phyloP scores from a whole-genome alignment of 2,888 invertebrate species.

The Pyrrhosoma nymphula region DNA sequence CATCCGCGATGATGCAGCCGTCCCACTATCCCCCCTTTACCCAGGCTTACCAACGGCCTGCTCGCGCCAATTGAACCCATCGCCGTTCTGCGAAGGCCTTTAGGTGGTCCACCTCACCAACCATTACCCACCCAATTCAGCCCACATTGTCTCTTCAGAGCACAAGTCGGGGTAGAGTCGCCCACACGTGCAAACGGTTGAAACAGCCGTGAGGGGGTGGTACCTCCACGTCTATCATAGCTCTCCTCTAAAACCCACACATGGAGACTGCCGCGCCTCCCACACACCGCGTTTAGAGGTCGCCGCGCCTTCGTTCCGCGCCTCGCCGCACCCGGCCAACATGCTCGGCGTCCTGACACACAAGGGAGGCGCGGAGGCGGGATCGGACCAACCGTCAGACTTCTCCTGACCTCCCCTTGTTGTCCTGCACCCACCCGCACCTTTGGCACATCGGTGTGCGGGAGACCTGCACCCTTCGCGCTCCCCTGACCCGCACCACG shows the following conservation, averaged over 20 bases:
- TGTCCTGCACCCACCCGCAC: background rate
- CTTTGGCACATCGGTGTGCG: too few species aligned
- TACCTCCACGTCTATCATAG: background rate
- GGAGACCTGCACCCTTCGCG: too few species aligned
- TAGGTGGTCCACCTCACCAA: background rate
- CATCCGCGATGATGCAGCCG: background rate
- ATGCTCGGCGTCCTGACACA: background rate
- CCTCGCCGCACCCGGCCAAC: background rate
- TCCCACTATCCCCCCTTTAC: too few species aligned
- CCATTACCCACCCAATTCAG: background rate
- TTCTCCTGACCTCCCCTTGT: background rate
- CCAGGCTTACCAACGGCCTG: too few species aligned
- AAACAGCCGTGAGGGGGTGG: background rate
- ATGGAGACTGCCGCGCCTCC: background rate
- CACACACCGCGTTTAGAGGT: background rate
- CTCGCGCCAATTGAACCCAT: background rate
- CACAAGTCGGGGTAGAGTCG: too few species aligned
- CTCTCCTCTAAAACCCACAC: background rate
- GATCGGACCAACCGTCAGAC: background rate
- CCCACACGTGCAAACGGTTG: background rate
- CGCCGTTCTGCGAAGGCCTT: background rate
- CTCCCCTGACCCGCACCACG: too few species aligned
- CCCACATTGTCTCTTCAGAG: background rate
- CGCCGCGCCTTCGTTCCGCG: background rate
- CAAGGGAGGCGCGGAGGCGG: background rate